These are phyloP conservation scores for Pandemis cinnamomeana DNA, from an alignment of 2,888 invertebrate genomes.

Conservation along the genomic window DNA sequence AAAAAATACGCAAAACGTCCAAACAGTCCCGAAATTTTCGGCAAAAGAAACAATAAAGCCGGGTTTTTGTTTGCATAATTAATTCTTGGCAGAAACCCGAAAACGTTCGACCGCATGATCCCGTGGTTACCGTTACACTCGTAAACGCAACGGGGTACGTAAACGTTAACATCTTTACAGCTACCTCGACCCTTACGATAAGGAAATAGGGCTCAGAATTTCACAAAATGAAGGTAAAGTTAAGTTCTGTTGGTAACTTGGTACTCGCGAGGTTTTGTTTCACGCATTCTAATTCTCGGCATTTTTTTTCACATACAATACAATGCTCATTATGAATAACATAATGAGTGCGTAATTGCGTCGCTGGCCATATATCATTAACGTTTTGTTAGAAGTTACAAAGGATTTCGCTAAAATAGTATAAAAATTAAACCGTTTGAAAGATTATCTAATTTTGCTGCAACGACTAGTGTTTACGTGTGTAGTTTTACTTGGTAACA, in stretches of 20 bases:
- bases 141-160: slow-evolving; percentile 71
- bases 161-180: slow-evolving; percentile 46
- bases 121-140: slow-evolving; percentile 72
- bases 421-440: neutral
- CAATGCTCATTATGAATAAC: slow-evolving; percentile 65
- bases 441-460: neutral
- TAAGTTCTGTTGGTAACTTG: slow-evolving; percentile 41
- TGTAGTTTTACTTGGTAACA: no score
- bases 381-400: slow-evolving; percentile 59
- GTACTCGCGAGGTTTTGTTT: slow-evolving; percentile 54
- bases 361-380: slow-evolving; percentile 57
- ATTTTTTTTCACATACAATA: slow-evolving; percentile 63
- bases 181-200: slow-evolving; percentile 45
- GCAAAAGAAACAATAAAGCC: slow-evolving; percentile 73
- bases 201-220: slow-evolving; percentile 47
- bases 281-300: slow-evolving; percentile 70
- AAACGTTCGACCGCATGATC: slow-evolving; percentile 73
- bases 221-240: slow-evolving; percentile 11
- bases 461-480: no score
- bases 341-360: slow-evolving; percentile 63
- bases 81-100: slow-evolving; percentile 71
- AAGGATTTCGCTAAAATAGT: neutral
- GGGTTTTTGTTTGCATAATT: slow-evolving; percentile 79
- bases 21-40: slow-evolving; percentile 70
- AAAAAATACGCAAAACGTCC: slow-evolving; percentile 81